Conservation (phyloP, 2,888 invertebrate genomes). For the Amblyjoppa proteus region DNA sequence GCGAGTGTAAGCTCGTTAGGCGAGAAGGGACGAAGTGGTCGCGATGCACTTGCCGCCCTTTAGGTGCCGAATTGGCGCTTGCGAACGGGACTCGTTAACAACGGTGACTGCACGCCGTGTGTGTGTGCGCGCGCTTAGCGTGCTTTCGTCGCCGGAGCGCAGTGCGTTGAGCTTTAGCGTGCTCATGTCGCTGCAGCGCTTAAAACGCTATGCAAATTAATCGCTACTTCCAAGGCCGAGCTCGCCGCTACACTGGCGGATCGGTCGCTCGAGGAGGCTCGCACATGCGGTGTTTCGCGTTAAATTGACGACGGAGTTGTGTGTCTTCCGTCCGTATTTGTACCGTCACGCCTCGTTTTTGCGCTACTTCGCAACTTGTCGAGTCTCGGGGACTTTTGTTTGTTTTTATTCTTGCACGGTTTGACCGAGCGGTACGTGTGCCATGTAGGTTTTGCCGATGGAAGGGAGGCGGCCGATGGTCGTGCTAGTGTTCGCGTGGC, state of each 20-base stretch:
- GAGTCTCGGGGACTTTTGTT: not conserved
- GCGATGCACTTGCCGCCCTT: conserved; percentile 34
- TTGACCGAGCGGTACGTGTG: too few species aligned
- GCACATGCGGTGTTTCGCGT: conserved; percentile 23
- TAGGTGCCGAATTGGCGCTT: not conserved
- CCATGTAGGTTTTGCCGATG: too few species aligned
- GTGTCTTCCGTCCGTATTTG: conserved; percentile 30
- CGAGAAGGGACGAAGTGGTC: conserved; percentile 10
- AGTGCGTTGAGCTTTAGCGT: conserved; percentile 34
- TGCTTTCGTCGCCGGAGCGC: conserved; percentile 9
- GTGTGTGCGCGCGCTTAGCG: not conserved
- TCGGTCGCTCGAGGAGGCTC: conserved; percentile 33
- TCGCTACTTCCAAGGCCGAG: not conserved
- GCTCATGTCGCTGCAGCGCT: conserved; percentile 24
- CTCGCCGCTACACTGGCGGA: not conserved
- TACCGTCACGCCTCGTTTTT: conserved; percentile 1
- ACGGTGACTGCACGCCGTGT: not conserved
- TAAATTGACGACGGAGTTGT: conserved; percentile 42
- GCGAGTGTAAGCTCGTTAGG: conserved; percentile 20
- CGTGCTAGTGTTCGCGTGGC: too few species aligned
- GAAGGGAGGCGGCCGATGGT: too few species aligned
- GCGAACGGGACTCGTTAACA: not conserved
- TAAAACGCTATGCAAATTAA: conserved; percentile 64
- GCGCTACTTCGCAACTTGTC: conserved; percentile 18
- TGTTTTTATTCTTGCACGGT: too few species aligned